Percentiles rank a stretch among this genome's conserved stretches.
Evolutionary conservation across 2,888 invertebrate genomes (phyloP).

Genomic region (Troilus luridus): DNA sequence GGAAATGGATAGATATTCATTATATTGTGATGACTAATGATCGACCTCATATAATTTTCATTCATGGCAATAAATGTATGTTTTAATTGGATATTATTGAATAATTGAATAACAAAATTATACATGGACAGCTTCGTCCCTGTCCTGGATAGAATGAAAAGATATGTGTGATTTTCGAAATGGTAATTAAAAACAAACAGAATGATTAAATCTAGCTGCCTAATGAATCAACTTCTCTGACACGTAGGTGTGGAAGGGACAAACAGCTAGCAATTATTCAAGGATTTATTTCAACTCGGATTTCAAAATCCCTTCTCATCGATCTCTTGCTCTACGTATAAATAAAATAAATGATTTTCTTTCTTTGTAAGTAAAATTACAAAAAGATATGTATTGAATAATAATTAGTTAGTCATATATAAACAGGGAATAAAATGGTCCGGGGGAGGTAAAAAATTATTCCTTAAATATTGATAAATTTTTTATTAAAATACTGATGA

Average conservation of each 20-base stretch:
- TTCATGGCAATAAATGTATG: too few species aligned
- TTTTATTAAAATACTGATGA: too few species aligned
- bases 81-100: not conserved
- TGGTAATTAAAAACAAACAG: slow-evolving; percentile 8
- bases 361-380: too few species aligned
- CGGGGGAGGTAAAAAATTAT: too few species aligned
- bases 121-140: not conserved
- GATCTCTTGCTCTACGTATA: not conserved
- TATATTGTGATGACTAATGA: too few species aligned
- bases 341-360: not conserved
- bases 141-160: not conserved
- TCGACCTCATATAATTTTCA: too few species aligned
- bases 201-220: not conserved
- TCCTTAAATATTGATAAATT: too few species aligned
- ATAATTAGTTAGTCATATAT: too few species aligned
- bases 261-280: not conserved
- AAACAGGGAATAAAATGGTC: too few species aligned
- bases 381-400: too few species aligned
- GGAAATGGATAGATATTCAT: too few species aligned
- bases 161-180: not conserved
- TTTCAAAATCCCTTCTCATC: not conserved
- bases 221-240: not conserved
- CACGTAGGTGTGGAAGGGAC: not conserved
- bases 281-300: not conserved
- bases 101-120: not conserved